These are phyloP conservation scores for Lycaon pictus DNA, from an alignment of 2,113 vertebrate genomes.

Conservation along the genomic window DNA sequence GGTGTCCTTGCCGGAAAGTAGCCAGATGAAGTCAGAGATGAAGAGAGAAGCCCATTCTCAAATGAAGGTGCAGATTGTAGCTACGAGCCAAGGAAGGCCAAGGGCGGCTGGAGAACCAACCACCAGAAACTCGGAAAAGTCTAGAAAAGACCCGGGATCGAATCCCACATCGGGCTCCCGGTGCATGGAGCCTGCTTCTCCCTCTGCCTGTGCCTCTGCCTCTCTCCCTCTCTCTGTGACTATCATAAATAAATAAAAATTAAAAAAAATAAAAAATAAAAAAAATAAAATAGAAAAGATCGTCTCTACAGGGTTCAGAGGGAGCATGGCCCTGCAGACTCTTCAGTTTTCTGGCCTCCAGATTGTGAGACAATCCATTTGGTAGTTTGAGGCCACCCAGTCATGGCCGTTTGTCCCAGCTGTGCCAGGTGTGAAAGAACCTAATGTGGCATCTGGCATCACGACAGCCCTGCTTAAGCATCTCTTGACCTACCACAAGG, in stretches of 20 bases:
- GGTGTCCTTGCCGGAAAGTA: background rate
- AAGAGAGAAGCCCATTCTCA: fast-evolving
- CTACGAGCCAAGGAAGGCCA: fast-evolving
- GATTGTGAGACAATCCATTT: background rate
- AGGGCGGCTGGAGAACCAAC: fast-evolving
- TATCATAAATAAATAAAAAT: too few species aligned
- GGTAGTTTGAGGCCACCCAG: too few species aligned
- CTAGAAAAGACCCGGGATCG: background rate
- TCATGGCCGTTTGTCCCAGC: too few species aligned
- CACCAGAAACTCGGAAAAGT: too few species aligned
- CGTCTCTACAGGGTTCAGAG: background rate
- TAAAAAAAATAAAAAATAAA: too few species aligned
- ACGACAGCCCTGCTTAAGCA: fast-evolving
- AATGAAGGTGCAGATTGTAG: fast-evolving
- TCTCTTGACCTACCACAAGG: fast-evolving
- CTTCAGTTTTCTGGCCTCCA: background rate
- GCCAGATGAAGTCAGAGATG: background rate
- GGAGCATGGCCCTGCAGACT: fast-evolving
- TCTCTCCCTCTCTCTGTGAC: too few species aligned
- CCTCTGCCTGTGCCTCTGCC: too few species aligned
- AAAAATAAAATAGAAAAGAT: fast-evolving
- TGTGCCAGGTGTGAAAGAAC: background rate
- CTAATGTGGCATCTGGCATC: fast-evolving
- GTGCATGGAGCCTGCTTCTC: too few species aligned
- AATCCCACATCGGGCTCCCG: too few species aligned